Base-by-base conservation (phyloP, 2,888 invertebrate species). In the Rhagium mordax region DNA sequence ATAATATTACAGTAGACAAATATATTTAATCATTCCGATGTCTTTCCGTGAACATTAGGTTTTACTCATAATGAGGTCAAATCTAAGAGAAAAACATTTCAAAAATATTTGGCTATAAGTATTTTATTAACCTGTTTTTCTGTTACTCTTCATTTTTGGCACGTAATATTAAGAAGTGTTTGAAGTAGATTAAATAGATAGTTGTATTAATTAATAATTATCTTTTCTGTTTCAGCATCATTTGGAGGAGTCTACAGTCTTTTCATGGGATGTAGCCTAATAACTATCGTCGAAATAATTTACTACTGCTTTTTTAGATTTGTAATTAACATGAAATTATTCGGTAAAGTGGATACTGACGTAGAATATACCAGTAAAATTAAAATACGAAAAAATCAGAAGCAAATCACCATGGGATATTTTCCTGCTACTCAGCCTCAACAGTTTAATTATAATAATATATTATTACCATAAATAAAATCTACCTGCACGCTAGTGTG, bases 161-260 rank as follows among this genome's bases (percentile, higher is more conserved):
- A n/a, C n/a, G n/a, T n/a, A n/a, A n/a, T n/a, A n/a, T n/a, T n/a
- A n/a, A n/a, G n/a, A n/a, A n/a, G n/a, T n/a, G n/a, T n/a, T n/a
- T n/a, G n/a, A n/a, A n/a, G n/a, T n/a, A n/a, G n/a, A n/a, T n/a
- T n/a, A n/a, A n/a, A n/a, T n/a, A n/a, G n/a, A n/a, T n/a, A n/a
- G n/a, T n/a, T n/a, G n/a, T n/a, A n/a, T n/a, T n/a, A n/a, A n/a
- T n/a, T n/a, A n/a, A n/a, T n/a, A n/a, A n/a, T n/a, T n/a, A n/a
- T n/a, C 5, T 41, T 41, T n/a, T 41, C n/a, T 0, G 13, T 53
- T 72, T 51, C 74, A 88, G 88, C 88, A 3, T 88, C 88, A 0
- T 84, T 88, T 72, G 88, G 88, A 13, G 88, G 88, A 64, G 86
- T 88, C n/a, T 88, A 88, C 75, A 87, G 86, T 33, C 81, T 88